Percentiles rank a stretch among this genome's conserved stretches.
These are phyloP conservation scores for Pseudochromis fuscus DNA, from an alignment of 2,797 vertebrate genomes.

Conservation along the genomic window DNA sequence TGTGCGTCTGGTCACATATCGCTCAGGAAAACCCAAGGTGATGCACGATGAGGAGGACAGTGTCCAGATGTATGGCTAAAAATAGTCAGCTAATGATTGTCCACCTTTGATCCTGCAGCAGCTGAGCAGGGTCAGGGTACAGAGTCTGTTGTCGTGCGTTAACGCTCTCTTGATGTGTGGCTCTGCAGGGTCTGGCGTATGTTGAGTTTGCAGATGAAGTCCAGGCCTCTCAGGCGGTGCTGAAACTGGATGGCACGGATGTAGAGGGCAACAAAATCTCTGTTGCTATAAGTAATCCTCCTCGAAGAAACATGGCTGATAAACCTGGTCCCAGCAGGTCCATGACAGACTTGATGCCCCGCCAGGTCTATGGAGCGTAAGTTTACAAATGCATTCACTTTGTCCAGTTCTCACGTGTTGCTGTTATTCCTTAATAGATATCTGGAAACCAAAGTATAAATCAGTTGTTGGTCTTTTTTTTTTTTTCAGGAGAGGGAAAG, in stretches of 20 bases:
- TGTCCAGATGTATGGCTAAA: conserved; percentile 16
- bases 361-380: conserved; percentile 91
- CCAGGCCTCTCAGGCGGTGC: conserved; percentile 93
- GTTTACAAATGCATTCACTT: conserved; percentile 69
- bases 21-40: conserved; percentile 97
- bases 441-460: not conserved
- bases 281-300: conserved; percentile 97
- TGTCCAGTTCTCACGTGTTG: not conserved
- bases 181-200: conserved; percentile 93
- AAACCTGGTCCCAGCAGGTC: conserved; percentile 74
- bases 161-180: not conserved
- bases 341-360: conserved; percentile 66
- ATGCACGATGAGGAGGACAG: not conserved
- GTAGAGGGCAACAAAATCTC: conserved; percentile 89
- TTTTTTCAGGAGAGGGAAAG: conserved; percentile 90
- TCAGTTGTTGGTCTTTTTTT: not conserved
- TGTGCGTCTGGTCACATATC: conserved; percentile 94
- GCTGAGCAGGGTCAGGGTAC: not conserved
- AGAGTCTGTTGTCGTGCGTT: not conserved
- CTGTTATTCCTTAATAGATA: not conserved
- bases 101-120: conserved; percentile 5
- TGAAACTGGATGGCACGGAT: conserved; percentile 92
- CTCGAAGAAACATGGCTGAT: conserved; percentile 84
- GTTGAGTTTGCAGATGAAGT: conserved; percentile 92
- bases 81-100: not conserved